Conservation (phyloP, 2,797 vertebrate genomes). For the Scomberomorus guttatus region DNA sequence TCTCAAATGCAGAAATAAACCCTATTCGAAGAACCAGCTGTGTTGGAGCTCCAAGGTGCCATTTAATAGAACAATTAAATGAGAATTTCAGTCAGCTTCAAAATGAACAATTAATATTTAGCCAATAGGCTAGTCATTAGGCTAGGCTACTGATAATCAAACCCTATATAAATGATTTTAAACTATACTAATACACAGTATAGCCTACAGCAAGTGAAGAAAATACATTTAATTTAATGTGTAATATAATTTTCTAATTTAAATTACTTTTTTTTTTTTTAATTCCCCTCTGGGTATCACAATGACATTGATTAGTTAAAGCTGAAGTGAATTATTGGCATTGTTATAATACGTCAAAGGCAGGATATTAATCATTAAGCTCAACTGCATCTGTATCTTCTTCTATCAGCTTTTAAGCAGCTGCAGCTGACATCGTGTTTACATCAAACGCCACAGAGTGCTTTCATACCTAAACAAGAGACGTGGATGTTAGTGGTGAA, state of each 20-base stretch:
- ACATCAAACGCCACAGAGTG: not conserved
- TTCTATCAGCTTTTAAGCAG: conserved; percentile 1
- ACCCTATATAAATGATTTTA: too few relatives aligned
- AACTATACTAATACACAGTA: not conserved
- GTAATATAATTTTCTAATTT: not conserved
- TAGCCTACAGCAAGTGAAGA: not conserved
- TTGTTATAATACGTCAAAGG: not conserved
- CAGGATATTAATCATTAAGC: not conserved
- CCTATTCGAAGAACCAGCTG: not conserved
- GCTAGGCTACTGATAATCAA: too few relatives aligned
- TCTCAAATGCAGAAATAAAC: not conserved
- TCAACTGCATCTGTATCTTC: not conserved
- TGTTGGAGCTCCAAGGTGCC: not conserved
- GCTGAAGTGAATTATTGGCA: not conserved
- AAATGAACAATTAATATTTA: not conserved
- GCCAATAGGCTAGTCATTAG: too few relatives aligned
- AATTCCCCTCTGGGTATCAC: too few relatives aligned
- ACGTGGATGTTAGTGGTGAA: not conserved
- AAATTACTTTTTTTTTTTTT: not conserved
- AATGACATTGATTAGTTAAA: not conserved
- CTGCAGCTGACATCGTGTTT: not conserved
- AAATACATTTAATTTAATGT: not conserved
- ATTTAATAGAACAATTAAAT: not conserved
- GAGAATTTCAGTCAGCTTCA: not conserved
- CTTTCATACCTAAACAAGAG: not conserved